Percentiles rank a stretch among this genome's conserved stretches.
These are phyloP conservation scores for Erpetoichthys calabaricus DNA, from an alignment of 2,797 vertebrate genomes.

Conservation along the genomic window DNA sequence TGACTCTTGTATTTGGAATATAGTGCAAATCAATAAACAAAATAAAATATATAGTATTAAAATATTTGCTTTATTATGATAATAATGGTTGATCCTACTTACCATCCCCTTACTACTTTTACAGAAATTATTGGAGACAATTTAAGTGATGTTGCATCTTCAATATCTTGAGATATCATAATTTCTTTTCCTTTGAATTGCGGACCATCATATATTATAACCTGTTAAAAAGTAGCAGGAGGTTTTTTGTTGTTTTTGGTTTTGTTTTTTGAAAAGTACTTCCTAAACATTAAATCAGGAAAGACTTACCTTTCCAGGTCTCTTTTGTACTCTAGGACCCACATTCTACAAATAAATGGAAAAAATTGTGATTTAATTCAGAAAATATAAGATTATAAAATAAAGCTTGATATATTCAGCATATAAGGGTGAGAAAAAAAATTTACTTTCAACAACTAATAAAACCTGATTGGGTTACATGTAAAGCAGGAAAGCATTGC, in stretches of 20 bases:
- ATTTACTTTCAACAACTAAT: too few relatives aligned
- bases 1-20: too few relatives aligned
- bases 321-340: constrained; percentile 63
- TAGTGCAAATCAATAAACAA: too few relatives aligned
- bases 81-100: constrained; percentile 20
- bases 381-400: constrained; percentile 21
- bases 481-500: too few relatives aligned
- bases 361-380: background rate
- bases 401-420: constrained; percentile 5
- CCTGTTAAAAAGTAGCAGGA: constrained; percentile 36
- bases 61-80: background rate
- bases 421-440: too few relatives aligned
- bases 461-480: too few relatives aligned
- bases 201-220: constrained; percentile 60
- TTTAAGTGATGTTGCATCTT: constrained; percentile 62
- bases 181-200: constrained; percentile 47
- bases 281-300: too few relatives aligned
- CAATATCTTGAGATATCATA: constrained; percentile 61
- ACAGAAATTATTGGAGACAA: constrained; percentile 68
- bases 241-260: background rate
- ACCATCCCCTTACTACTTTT: constrained; percentile 86
- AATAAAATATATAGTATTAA: too few relatives aligned
- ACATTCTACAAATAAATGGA: constrained; percentile 25
- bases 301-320: constrained; percentile 81
- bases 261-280: background rate